Percentiles rank a stretch among this genome's conserved stretches.
phyloP scores from a whole-genome alignment of 2,797 vertebrate species.

The Malacoraja senta region DNA sequence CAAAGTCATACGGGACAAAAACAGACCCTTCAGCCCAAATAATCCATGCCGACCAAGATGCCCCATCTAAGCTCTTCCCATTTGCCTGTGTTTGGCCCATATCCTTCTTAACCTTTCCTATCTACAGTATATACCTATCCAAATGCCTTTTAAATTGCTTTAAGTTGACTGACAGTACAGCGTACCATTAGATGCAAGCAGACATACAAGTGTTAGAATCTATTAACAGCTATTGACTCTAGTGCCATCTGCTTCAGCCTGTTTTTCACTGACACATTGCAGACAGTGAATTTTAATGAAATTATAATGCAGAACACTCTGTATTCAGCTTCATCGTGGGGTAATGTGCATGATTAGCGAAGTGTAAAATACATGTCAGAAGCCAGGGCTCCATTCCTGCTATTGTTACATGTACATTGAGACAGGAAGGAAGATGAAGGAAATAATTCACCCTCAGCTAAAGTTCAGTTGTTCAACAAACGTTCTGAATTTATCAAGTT shows the following conservation, averaged over 20 bases:
- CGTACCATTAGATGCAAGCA: neutral
- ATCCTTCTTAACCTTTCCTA: too few relatives aligned
- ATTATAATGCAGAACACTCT: neutral
- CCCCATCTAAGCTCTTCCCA: too few relatives aligned
- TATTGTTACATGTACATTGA: neutral
- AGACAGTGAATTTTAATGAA: slow-evolving; percentile 22
- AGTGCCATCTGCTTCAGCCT: slow-evolving; percentile 9
- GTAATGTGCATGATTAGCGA: slow-evolving; percentile 1
- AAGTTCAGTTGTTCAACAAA: neutral
- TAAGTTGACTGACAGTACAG: neutral
- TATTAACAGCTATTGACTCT: neutral
- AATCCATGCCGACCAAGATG: too few relatives aligned
- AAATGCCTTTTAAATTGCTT: too few relatives aligned
- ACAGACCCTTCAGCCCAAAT: too few relatives aligned
- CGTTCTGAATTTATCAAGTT: neutral
- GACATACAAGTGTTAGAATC: slow-evolving; percentile 28
- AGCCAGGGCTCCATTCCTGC: neutral
- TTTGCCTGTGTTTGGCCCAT: too few relatives aligned
- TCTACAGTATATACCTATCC: too few relatives aligned
- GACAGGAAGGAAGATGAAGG: neutral
- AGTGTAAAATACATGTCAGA: slow-evolving; percentile 1
- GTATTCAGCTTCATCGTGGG: neutral
- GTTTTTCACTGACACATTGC: slow-evolving; percentile 34
- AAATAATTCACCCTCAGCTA: neutral
- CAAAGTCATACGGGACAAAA: too few relatives aligned